A percentile compares a stretch with the other conserved stretches of the same genome.
These are phyloP conservation scores for Tenthredo notha DNA, from an alignment of 2,888 invertebrate genomes.

Conservation along the genomic window DNA sequence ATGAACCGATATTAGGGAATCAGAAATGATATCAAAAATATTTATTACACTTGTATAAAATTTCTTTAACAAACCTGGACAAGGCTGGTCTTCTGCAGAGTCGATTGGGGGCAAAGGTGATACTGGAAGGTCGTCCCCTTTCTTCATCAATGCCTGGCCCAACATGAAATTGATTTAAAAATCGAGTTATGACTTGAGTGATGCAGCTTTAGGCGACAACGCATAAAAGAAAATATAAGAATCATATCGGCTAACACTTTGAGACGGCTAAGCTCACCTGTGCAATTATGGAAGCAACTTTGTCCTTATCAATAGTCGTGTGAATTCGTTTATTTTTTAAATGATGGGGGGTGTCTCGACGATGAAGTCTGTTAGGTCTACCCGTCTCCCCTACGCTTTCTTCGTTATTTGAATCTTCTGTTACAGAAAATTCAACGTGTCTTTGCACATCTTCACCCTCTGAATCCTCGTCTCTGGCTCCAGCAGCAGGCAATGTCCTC, in stretches of 20 bases:
- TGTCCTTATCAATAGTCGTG: slow-evolving; percentile 84
- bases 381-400: slow-evolving; percentile 79
- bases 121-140: slow-evolving; percentile 70
- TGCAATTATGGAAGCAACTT: slow-evolving; percentile 86
- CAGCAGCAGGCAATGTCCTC: slow-evolving; percentile 81
- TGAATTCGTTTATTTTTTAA: slow-evolving; percentile 98
- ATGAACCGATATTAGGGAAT: slow-evolving; percentile 6
- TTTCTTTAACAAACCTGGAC: slow-evolving; percentile 69
- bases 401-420: slow-evolving; percentile 77
- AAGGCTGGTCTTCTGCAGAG: slow-evolving; percentile 72
- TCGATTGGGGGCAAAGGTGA: slow-evolving; percentile 65
- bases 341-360: slow-evolving; percentile 99
- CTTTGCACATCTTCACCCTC: slow-evolving; percentile 82
- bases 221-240: background rate
- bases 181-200: background rate
- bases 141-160: slow-evolving; percentile 72
- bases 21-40: background rate
- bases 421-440: slow-evolving; percentile 76
- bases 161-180: background rate
- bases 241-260: too few species aligned
- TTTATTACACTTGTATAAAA: background rate
- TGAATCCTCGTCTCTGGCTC: slow-evolving; percentile 81
- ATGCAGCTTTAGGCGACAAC: background rate
- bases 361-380: slow-evolving; percentile 86
- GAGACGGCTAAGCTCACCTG: slow-evolving; percentile 79